Evolutionary conservation across 2,113 vertebrate genomes (phyloP), one percentile per base, ranked within the genome.

Genomic region (Pandion haliaetus): DNA sequence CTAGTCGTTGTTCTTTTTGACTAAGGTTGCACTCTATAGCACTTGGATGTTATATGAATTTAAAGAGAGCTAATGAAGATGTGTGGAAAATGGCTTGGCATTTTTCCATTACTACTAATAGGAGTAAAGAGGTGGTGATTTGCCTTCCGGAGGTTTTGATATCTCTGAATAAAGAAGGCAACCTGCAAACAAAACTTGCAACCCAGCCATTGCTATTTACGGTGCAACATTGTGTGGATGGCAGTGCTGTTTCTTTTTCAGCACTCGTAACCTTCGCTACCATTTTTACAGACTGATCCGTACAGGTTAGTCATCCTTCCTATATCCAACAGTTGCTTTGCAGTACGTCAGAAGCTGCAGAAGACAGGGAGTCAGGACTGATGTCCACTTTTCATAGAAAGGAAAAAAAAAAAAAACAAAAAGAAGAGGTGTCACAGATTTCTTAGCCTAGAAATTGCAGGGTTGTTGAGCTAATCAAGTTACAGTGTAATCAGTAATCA

Each of bases 121-220:
- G 81, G 74, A 96, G 96, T 76, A 72, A 58, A 67, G 45, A 94
- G n/a, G 58, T 78, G 86, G 93, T 63, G 44, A 89, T 74, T 86
- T 87, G 29, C 31, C 58, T 50, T 4, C 40, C 42, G 58, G 62
- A 85, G 54, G 23, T 87, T 90, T 93, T 73, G 54, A 78, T 67
- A 81, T 40, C 40, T 92, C n/a, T 50, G 76, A 82, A 82, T 52
- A 82, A 84, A 85, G 81, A 49, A 40, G 82, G 67, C 26, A 91
- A 82, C 38, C 42, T 88, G 66, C 47, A 55, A 71, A 78, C 36
- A 57, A 25, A 13, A 44, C n/a, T 72, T 82, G 69, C 61, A 66
- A n/a, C 5, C 38, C 57, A 65, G 58, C 19, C 49, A 8, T 31
- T 58, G 52, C 47, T 69, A 1, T 86, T 82, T 36, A 24, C 2